Evolutionary conservation across 2,113 vertebrate genomes (phyloP), one percentile per base, ranked within the genome.

Genomic region (Hippocampus guttulatus): DNA sequence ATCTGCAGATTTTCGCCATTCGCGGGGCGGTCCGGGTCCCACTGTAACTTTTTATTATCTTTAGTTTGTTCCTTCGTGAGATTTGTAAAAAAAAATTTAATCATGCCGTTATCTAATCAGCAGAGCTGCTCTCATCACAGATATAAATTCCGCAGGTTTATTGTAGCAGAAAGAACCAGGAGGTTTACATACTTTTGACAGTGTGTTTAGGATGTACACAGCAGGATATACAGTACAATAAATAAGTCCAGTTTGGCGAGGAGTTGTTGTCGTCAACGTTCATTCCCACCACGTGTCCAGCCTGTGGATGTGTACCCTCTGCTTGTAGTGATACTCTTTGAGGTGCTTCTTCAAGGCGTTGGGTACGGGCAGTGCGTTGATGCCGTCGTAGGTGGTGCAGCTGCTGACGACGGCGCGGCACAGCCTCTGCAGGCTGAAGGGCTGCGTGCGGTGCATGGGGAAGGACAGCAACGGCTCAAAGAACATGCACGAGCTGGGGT

Each of bases 401-500:
- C 91, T 91, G 87, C 92, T 92, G 64, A 94, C 89, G 54, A 90
- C 89, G 0, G 93, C 92, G 12, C 94, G 82, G 79, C 93, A 93
- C 69, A 94, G 77, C 77, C 92, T 92, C 74, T 95, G 93, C 78
- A 95, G 84, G 71, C 88, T 88, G 51, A 95, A 93, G 0, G 93
- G 92, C 69, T 89, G 89, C 3, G 84, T 88, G 73, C 94, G 92
- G 73, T 91, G 86, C 45, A 93, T 90, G 4, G 94, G 93, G 67
- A 83, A 89, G 43, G 93, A 93, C 64, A 95, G 87, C 67, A 94
- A 87, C 0, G 94, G 94, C 85, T 95, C 94, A 0, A 95, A 94
- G 81, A 95, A 95, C 91, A 94, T 95, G 87, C 94, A 95, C 1
- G 92, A 92, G 81, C 91, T 94, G 43, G 94, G 94, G 76, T 95